A percentile compares a stretch with the other conserved stretches of the same genome.
Conservation (phyloP, 2,888 invertebrate genomes). For the Charanyca ferruginea region DNA sequence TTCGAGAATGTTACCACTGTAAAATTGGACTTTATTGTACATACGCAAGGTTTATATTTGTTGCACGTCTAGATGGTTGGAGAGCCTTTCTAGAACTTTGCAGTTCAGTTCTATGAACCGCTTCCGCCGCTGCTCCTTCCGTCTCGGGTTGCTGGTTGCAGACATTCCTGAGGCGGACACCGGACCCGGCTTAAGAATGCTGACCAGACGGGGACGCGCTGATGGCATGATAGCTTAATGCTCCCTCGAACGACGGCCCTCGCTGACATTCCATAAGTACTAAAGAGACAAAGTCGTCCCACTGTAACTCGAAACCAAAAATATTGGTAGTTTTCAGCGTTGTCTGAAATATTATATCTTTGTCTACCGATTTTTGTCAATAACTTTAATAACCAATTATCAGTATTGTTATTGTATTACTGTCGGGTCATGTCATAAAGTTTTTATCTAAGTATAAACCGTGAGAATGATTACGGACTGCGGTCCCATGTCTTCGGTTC, state of each 20-base stretch:
- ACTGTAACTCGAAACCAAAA: conserved; percentile 12
- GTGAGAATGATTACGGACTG: conserved; percentile 82
- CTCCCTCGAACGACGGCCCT: conserved; percentile 72
- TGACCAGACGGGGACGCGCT: conserved; percentile 81
- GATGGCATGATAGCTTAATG: conserved; percentile 87
- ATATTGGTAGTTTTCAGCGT: conserved; percentile 1
- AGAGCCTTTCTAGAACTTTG: conserved; percentile 66
- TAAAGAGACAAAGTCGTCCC: conserved; percentile 77
- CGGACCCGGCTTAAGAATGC: conserved; percentile 86
- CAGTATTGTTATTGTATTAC: conserved; percentile 58
- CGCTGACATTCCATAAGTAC: conserved; percentile 75
- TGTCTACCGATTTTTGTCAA: conserved; percentile 13
- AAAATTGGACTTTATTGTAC: conserved; percentile 52
- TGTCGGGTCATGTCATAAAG: conserved; percentile 64
- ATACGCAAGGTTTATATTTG: conserved; percentile 62
- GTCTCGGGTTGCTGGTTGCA: conserved; percentile 89
- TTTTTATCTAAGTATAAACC: conserved; percentile 78
- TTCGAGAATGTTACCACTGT: conserved; percentile 61
- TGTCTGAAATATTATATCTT: conserved; percentile 12
- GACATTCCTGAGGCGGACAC: conserved; percentile 86
- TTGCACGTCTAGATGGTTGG: conserved; percentile 39
- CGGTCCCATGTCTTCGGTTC: conserved; percentile 81
- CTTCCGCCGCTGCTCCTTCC: conserved; percentile 90
- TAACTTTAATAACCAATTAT: conserved; percentile 59
- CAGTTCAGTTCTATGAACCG: conserved; percentile 85